Evolutionary conservation across 1,140 invertebrate genomes (phyloP), one percentile per base, ranked within the genome.

Genomic region (Subanguina moxae): DNA sequence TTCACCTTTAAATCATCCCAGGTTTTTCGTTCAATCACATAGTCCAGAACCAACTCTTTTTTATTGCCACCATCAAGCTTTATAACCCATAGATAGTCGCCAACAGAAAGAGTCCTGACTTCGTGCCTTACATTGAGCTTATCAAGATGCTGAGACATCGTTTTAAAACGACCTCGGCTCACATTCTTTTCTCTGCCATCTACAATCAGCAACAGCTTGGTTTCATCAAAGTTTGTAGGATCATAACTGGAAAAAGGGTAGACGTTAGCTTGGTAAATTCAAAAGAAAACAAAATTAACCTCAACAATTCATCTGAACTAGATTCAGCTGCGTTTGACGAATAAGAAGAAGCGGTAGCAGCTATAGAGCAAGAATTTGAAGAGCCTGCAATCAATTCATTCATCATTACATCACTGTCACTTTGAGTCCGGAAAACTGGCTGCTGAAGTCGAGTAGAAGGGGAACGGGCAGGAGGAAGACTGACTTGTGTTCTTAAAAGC

Each of bases 1-100:
- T n/a, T 43, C n/a, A 74, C 73, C 61, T 74, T 75, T 21, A 78
- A 68, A 56, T 76, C 76, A 64, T 79, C 72, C 75, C 70, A 74
- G 1, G 76, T 76, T 56, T 77, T 77, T 30, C 76, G 27, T 57
- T 79, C 76, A 57, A 75, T 62, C 38, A 77, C 58, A 62, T 77
- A 77, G 59, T 77, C 76, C 70, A 77, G 38, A 23, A 80, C 68
- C 19, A 77, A 48, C 65, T 77, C 76, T 15, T 52, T 52, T 7
- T 63, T 46, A 17, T 46, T 19, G 23, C 25, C 28, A 23, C 59
- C 69, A n/a, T 57, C 38, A 19, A 52, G 45, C 46, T 65, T 57
- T 21, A 77, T 23, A 21, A 80, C 56, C 76, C 76, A 77, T 17
- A 77, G 28, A 46, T 65, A 77, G 30, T 77, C 76, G 0, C 76